Conservation (phyloP, 2,113 vertebrate genomes). For the Eudyptes chrysolophus region DNA sequence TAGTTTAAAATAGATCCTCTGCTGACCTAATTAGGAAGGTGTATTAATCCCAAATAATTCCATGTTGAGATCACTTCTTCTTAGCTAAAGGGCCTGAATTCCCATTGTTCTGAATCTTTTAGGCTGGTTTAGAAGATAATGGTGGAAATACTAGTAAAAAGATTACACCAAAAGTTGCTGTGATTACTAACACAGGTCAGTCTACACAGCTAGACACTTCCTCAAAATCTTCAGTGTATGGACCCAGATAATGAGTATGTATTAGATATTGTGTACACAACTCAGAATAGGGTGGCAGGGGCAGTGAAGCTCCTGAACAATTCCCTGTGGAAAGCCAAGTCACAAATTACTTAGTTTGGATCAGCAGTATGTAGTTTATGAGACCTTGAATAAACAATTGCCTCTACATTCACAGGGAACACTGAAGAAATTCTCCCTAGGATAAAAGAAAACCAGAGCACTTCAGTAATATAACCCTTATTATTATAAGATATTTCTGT, state of each 20-base stretch:
- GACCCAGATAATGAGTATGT: not conserved
- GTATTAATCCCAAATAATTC: constrained; percentile 6
- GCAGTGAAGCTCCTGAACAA: not conserved
- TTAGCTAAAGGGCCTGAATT: not conserved
- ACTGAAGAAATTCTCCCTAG: not conserved
- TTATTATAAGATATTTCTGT: not conserved
- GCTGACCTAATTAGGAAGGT: not conserved
- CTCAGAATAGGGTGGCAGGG: not conserved
- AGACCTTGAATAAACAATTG: not conserved
- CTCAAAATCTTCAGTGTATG: not conserved
- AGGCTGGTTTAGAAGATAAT: not conserved
- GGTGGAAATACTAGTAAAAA: not conserved
- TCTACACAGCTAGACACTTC: not conserved
- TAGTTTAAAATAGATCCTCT: constrained; percentile 2
- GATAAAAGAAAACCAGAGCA: not conserved
- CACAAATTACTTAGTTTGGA: not conserved
- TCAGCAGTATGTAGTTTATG: not conserved
- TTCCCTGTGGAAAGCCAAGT: not conserved
- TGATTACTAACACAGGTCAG: not conserved
- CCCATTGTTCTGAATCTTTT: not conserved
- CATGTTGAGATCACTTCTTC: not conserved
- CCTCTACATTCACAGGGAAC: not conserved
- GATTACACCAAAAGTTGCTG: not conserved
- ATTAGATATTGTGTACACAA: not conserved
- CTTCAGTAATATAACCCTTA: not conserved